Evolutionary conservation across 1,140 invertebrate species (phyloP).

Genomic region (Pachyrhynchus sulphureomaculatus): DNA sequence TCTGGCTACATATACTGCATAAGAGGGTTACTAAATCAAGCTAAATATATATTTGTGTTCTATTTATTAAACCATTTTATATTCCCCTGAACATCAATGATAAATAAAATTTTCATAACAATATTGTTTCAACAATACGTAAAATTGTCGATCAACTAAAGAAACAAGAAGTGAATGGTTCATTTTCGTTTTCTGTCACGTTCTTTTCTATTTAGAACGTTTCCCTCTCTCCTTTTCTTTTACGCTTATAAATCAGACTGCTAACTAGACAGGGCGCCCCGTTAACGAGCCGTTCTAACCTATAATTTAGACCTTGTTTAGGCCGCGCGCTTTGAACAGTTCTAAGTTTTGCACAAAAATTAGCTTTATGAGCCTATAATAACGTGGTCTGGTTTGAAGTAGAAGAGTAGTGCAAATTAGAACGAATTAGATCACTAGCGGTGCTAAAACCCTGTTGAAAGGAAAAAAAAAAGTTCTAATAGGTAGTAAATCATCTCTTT

Average conservation of each 20-base stretch:
- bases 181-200: too few relatives aligned
- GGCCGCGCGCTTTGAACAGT: slow-evolving; percentile 20
- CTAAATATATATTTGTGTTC: too few relatives aligned
- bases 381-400: slow-evolving; percentile 13
- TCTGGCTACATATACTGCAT: too few relatives aligned
- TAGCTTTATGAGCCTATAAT: slow-evolving; percentile 18
- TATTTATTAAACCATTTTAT: too few relatives aligned
- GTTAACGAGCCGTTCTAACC: slow-evolving; percentile 43
- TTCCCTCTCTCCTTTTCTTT: not conserved
- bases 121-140: too few relatives aligned
- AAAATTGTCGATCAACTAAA: too few relatives aligned
- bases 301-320: slow-evolving; percentile 39
- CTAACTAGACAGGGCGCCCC: slow-evolving; percentile 47
- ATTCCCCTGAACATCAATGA: too few relatives aligned
- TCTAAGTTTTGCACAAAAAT: slow-evolving; percentile 24
- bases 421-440: slow-evolving; percentile 10
- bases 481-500: slow-evolving; percentile 12
- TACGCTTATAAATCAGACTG: slow-evolving; percentile 40
- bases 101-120: too few relatives aligned
- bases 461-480: not conserved
- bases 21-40: too few relatives aligned
- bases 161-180: too few relatives aligned
- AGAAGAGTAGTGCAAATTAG: slow-evolving; percentile 22
- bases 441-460: not conserved
- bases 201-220: too few relatives aligned